Evolutionary conservation across 2,797 vertebrate genomes (phyloP).

Genomic region (Arnoldichthys spilopterus): DNA sequence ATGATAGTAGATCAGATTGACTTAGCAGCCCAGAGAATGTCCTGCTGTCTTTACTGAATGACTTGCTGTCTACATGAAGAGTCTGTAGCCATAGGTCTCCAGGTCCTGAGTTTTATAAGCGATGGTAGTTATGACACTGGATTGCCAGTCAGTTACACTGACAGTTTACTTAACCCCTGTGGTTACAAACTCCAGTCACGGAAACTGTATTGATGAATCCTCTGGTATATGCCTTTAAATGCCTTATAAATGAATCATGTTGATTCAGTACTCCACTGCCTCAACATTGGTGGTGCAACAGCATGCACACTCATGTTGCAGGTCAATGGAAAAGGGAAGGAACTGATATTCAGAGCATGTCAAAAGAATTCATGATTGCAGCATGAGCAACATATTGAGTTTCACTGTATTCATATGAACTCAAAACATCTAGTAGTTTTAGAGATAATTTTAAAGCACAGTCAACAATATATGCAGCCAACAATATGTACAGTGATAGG

Average conservation of each 20-base stretch:
- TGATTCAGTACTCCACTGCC: slow-evolving; percentile 25
- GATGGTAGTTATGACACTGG: too few species aligned
- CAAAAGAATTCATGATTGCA: not conserved
- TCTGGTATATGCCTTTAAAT: slow-evolving; percentile 25
- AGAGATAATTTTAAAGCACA: not conserved
- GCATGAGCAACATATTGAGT: not conserved
- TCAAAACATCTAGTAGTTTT: not conserved
- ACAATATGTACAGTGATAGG: too few species aligned
- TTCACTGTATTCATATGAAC: not conserved
- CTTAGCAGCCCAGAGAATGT: slow-evolving; percentile 10
- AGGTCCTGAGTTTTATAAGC: too few species aligned
- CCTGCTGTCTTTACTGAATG: slow-evolving; percentile 21
- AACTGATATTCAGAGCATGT: not conserved
- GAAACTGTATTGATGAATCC: too few species aligned
- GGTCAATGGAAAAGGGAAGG: not conserved
- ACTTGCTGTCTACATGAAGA: slow-evolving; percentile 28
- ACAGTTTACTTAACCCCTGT: too few species aligned
- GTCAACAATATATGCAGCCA: too few species aligned
- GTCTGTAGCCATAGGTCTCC: too few species aligned
- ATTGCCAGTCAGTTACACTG: too few species aligned
- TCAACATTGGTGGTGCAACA: not conserved
- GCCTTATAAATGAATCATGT: slow-evolving; percentile 47
- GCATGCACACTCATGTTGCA: slow-evolving; percentile 8
- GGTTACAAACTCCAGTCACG: too few species aligned
- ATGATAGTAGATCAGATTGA: too few species aligned